Evolutionary conservation across 2,797 vertebrate genomes (phyloP).

Genomic region (Nannoperca australis): DNA sequence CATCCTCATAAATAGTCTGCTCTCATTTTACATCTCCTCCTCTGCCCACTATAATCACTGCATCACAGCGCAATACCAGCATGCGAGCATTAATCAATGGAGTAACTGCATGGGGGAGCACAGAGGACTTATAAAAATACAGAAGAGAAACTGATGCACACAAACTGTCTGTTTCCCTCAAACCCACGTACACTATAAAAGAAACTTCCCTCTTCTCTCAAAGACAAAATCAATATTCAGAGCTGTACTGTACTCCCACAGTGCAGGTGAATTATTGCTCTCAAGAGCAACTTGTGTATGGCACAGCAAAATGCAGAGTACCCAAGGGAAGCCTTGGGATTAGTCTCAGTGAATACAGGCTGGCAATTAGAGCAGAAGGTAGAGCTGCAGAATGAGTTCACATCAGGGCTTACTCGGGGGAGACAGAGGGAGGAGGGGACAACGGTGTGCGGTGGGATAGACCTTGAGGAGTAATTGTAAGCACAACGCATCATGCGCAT

Average conservation of each 20-base stretch:
- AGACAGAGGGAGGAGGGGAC: neutral
- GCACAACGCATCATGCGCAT: conserved; percentile 23
- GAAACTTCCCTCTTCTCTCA: conserved; percentile 7
- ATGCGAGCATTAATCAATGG: conserved; percentile 47
- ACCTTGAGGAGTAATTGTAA: conserved; percentile 28
- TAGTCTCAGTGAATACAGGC: conserved; percentile 53
- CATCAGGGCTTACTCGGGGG: conserved; percentile 56
- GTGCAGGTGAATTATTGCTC: conserved; percentile 57
- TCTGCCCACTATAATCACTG: conserved; percentile 42
- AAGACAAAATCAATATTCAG: conserved; percentile 56
- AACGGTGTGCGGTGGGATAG: neutral
- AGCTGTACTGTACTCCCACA: conserved; percentile 26
- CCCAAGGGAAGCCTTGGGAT: conserved; percentile 56
- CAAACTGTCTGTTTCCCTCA: conserved; percentile 1
- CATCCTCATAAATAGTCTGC: conserved; percentile 58
- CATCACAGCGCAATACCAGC: conserved; percentile 17
- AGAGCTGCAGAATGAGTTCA: conserved; percentile 53
- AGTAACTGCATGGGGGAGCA: conserved; percentile 24
- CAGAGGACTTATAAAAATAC: conserved; percentile 19
- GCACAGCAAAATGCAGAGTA: conserved; percentile 52
- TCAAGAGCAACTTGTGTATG: conserved; percentile 44
- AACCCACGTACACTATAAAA: neutral
- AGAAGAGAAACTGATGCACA: conserved; percentile 1
- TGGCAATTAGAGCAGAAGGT: conserved; percentile 66
- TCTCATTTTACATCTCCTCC: conserved; percentile 49